These are phyloP conservation scores for Fratercula arctica DNA, from an alignment of 2,797 vertebrate species.

Conservation along the genomic window DNA sequence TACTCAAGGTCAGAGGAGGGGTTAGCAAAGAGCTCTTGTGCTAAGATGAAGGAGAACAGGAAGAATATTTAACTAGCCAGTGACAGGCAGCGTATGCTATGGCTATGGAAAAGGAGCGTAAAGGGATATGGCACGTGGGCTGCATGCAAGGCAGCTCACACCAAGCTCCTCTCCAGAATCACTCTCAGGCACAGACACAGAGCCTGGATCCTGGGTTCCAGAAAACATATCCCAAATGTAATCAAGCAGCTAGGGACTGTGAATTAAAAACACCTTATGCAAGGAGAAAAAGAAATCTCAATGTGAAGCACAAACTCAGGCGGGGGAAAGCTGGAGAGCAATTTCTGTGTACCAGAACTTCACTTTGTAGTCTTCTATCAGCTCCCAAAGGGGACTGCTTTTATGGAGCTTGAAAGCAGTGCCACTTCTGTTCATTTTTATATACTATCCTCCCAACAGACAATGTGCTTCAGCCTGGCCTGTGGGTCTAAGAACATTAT, in stretches of 20 bases:
- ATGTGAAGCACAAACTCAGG: neutral
- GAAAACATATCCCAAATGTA: neutral
- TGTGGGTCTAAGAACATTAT: neutral
- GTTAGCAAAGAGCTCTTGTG: neutral
- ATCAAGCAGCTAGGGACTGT: fast-evolving
- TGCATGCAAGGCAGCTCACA: neutral
- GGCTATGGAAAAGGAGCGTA: neutral
- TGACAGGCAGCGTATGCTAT: neutral
- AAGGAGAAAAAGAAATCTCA: fast-evolving
- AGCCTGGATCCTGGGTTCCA: neutral
- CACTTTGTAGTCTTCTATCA: neutral
- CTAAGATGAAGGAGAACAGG: neutral
- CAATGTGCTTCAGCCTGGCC: neutral
- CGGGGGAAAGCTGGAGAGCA: neutral
- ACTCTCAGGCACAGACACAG: neutral
- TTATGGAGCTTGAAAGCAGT: neutral
- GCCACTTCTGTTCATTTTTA: neutral
- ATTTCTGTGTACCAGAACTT: neutral
- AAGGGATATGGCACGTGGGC: neutral
- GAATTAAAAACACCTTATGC: neutral
- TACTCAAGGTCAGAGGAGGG: neutral
- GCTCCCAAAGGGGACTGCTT: neutral
- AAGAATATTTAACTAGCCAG: neutral
- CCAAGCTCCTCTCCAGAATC: neutral
- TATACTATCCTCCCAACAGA: neutral